Conservation (phyloP, 2,888 invertebrate genomes). For the Sphaerophoria taeniata region DNA sequence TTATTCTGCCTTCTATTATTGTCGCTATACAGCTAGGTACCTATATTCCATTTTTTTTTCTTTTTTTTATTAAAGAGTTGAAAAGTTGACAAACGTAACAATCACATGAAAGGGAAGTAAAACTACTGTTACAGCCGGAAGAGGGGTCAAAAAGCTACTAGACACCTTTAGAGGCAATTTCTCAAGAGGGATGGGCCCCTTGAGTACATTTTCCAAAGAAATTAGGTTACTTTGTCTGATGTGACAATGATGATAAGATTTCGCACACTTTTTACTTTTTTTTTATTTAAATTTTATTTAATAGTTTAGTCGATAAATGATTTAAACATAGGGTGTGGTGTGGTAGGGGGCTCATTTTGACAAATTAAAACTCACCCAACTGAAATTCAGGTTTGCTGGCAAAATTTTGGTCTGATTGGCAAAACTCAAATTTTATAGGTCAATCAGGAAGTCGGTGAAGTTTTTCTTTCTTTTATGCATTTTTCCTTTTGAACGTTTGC, state of each 20-base stretch:
- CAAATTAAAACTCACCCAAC: slow-evolving; percentile 44
- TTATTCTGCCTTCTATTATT: slow-evolving; percentile 49
- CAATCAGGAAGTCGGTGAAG: slow-evolving; percentile 23
- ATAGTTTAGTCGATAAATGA: neutral
- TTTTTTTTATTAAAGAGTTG: neutral
- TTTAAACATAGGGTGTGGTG: neutral
- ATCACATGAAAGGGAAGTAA: slow-evolving; percentile 59
- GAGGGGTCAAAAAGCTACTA: slow-evolving; percentile 73
- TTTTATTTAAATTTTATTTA: neutral
- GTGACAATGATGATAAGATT: slow-evolving; percentile 41
- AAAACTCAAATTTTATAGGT: slow-evolving; percentile 39
- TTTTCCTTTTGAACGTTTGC: slow-evolving; percentile 6
- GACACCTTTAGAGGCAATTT: slow-evolving; percentile 63
- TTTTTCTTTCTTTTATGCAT: slow-evolving; percentile 43
- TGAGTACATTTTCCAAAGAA: slow-evolving; percentile 48
- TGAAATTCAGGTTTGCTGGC: slow-evolving; percentile 30
- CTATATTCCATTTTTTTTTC: neutral
- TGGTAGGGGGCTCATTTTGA: neutral
- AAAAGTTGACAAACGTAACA: slow-evolving; percentile 47
- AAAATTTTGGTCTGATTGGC: slow-evolving; percentile 24
- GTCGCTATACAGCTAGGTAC: slow-evolving; percentile 8
- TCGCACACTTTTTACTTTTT: slow-evolving; percentile 31
- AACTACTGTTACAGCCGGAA: slow-evolving; percentile 34
- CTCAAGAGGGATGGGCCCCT: slow-evolving; percentile 69
- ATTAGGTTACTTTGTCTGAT: slow-evolving; percentile 68